Conservation (phyloP, 2,113 vertebrate genomes). For the Larimichthys crocea region DNA sequence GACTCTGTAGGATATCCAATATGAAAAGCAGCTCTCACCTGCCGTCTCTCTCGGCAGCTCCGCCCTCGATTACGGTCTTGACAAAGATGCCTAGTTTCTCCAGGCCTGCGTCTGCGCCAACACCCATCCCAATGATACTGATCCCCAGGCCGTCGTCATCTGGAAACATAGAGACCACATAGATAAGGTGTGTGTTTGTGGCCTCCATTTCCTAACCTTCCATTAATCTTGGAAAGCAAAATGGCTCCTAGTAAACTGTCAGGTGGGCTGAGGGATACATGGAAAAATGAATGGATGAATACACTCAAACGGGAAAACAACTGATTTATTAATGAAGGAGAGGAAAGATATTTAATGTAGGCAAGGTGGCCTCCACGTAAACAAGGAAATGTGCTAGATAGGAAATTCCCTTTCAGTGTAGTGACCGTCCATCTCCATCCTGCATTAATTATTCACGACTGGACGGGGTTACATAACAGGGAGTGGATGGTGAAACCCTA, state of each 20-base stretch:
- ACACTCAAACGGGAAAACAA: conserved; percentile 8
- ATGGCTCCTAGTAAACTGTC: neutral
- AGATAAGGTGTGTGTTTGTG: neutral
- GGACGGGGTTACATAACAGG: conserved; percentile 59
- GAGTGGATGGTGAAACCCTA: conserved; percentile 47
- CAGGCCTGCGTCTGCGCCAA: conserved; percentile 96
- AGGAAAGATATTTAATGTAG: conserved; percentile 9
- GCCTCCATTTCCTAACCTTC: conserved; percentile 2
- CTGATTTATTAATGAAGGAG: conserved; percentile 51
- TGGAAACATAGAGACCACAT: conserved; percentile 69
- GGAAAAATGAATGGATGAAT: conserved; percentile 14
- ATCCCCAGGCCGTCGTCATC: conserved; percentile 98
- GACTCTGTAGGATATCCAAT: neutral
- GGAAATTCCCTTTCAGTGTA: conserved; percentile 48
- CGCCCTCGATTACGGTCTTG: conserved; percentile 97
- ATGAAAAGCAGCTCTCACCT: conserved; percentile 83
- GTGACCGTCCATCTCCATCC: conserved; percentile 21
- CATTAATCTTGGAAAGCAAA: conserved; percentile 27
- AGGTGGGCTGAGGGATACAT: neutral
- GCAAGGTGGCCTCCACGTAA: conserved; percentile 14
- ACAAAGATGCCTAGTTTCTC: conserved; percentile 99
- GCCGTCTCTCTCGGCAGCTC: conserved; percentile 93
- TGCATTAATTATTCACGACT: conserved; percentile 63
- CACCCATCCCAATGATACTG: conserved; percentile 99
- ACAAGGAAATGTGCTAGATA: conserved; percentile 23